These are phyloP conservation scores for Orientallactaga sibirica DNA, from an alignment of 2,797 vertebrate species.

Conservation along the genomic window DNA sequence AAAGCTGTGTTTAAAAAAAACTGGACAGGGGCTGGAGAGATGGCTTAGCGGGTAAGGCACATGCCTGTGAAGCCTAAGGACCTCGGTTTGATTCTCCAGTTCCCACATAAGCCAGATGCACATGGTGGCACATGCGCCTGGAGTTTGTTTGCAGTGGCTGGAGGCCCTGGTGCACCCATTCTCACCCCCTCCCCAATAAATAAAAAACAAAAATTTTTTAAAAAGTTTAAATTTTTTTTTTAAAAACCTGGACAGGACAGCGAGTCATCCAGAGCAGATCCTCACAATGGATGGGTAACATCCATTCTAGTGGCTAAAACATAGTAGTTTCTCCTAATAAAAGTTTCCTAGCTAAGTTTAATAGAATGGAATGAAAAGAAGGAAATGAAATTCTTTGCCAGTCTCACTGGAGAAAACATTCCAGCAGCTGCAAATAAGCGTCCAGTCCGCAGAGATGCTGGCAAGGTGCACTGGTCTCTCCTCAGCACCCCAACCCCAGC, in stretches of 20 bases:
- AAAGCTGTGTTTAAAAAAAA: neutral
- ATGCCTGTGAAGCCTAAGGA: too few species aligned
- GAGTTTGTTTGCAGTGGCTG: too few species aligned
- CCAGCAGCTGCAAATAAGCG: neutral
- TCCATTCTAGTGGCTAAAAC: neutral
- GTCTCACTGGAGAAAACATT: neutral
- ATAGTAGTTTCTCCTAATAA: conserved; percentile 9
- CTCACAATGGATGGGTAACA: neutral
- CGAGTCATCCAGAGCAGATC: neutral
- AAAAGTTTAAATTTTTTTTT: too few species aligned
- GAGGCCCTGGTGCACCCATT: too few species aligned
- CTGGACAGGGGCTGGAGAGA: too few species aligned
- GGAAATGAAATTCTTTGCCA: neutral
- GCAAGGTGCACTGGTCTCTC: neutral
- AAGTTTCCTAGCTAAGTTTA: neutral
- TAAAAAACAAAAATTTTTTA: too few species aligned
- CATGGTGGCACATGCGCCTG: too few species aligned
- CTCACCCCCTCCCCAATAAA: too few species aligned
- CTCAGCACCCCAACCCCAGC: neutral
- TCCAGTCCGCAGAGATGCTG: neutral
- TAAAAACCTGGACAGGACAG: neutral
- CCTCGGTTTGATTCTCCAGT: too few species aligned
- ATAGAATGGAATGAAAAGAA: neutral
- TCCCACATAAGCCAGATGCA: too few species aligned
- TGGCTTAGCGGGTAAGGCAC: too few species aligned